These are phyloP conservation scores for Thymallus thymallus DNA, from an alignment of 2,113 vertebrate species.

Conservation along the genomic window DNA sequence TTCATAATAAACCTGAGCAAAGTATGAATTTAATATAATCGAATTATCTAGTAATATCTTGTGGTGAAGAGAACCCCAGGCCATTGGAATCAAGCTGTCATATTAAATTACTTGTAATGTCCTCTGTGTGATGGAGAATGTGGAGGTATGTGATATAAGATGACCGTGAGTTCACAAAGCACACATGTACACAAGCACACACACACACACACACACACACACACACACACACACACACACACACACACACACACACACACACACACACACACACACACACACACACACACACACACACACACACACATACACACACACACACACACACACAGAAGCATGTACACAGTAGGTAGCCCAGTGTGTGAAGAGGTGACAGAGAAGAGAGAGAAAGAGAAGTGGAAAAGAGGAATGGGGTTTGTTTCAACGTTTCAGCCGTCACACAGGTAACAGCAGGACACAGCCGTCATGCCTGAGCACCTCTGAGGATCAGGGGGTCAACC, in stretches of 20 bases:
- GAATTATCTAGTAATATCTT: background rate
- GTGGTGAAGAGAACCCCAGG: background rate
- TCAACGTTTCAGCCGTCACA: too few species aligned
- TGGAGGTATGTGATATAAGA: background rate
- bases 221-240: background rate
- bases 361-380: too few species aligned
- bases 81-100: background rate
- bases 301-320: background rate
- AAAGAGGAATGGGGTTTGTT: too few species aligned
- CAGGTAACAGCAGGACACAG: too few species aligned
- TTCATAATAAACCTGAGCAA: background rate
- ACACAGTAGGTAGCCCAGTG: too few species aligned
- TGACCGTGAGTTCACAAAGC: too few species aligned
- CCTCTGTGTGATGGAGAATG: background rate
- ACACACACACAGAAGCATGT: background rate
- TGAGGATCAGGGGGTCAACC: too few species aligned
- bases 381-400: too few species aligned
- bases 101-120: background rate
- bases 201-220: background rate
- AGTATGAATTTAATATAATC: background rate
- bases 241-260: background rate
- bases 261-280: background rate
- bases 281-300: background rate
- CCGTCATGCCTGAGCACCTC: too few species aligned
- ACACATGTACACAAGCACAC: background rate